A percentile compares a stretch with the other conserved stretches of the same genome.
These are phyloP conservation scores for Oceanites oceanicus DNA, from an alignment of 2,113 vertebrate genomes.

Conservation along the genomic window DNA sequence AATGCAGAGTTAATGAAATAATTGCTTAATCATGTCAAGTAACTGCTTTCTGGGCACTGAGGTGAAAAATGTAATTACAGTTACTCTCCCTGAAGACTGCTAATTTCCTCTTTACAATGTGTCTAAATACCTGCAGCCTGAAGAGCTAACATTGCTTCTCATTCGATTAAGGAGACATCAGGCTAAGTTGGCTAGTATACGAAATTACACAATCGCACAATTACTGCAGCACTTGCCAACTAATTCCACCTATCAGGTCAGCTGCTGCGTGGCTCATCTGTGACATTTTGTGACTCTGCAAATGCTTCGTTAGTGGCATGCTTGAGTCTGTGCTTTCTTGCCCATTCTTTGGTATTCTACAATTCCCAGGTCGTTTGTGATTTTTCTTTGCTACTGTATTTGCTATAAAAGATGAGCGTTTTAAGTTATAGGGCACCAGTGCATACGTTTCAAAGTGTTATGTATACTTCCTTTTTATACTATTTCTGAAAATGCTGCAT, in stretches of 20 bases:
- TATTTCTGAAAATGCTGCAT: constrained; percentile 62
- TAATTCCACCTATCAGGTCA: constrained; percentile 90
- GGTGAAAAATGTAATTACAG: constrained; percentile 65
- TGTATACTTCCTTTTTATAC: neutral
- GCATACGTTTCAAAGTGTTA: neutral
- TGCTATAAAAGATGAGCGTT: neutral
- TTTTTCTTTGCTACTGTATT: constrained; percentile 55
- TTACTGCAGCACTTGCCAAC: constrained; percentile 90
- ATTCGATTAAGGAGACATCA: constrained; percentile 95
- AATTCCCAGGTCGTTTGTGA: neutral
- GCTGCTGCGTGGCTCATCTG: constrained; percentile 75
- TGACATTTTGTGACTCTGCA: constrained; percentile 63
- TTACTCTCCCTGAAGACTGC: constrained; percentile 64
- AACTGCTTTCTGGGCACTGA: constrained; percentile 57
- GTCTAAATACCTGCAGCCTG: constrained; percentile 87
- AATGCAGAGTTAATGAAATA: constrained; percentile 51
- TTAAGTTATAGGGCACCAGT: neutral
- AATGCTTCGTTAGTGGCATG: constrained; percentile 60
- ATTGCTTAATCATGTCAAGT: constrained; percentile 52
- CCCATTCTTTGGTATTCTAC: constrained; percentile 30
- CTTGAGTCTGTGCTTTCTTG: constrained; percentile 62
- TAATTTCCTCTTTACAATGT: constrained; percentile 79
- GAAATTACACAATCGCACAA: constrained; percentile 87
- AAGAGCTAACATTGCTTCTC: constrained; percentile 97
- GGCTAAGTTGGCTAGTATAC: constrained; percentile 92